Conservation (phyloP, 2,888 invertebrate species). For the Agonum fuliginosum region DNA sequence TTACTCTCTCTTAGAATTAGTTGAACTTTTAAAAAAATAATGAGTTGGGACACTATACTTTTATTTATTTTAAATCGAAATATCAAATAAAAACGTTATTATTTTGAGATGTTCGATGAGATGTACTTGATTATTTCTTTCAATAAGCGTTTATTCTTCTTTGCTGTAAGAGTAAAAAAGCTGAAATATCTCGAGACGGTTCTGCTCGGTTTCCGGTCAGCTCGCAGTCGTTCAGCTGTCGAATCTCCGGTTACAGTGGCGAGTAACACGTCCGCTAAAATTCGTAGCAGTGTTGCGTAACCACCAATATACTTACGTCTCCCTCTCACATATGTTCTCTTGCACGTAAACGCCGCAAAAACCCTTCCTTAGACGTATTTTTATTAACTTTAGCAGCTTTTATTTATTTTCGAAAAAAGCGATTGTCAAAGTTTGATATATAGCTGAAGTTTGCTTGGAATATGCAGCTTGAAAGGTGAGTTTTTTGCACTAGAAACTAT, state of each 20-base stretch:
- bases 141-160: no score
- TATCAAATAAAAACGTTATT: no score
- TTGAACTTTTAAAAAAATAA: no score
- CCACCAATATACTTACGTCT: not conserved
- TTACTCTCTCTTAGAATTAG: no score
- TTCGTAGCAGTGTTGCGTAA: not conserved
- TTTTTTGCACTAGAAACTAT: not conserved
- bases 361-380: not conserved
- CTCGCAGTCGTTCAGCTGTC: not conserved
- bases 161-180: no score
- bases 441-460: not conserved
- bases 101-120: no score
- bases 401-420: slow-evolving; percentile 4
- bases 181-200: no score
- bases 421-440: slow-evolving; percentile 12
- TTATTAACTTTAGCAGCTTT: slow-evolving; percentile 2
- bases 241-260: slow-evolving; percentile 1
- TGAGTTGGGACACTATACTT: no score
- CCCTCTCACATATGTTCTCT: not conserved
- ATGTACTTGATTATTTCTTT: no score
- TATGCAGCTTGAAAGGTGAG: not conserved
- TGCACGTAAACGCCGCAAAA: slow-evolving; percentile 3
- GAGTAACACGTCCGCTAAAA: not conserved
- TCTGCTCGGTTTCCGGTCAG: not conserved
- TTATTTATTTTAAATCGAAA: no score